Base-by-base conservation (phyloP, 2,113 vertebrate genomes). In the Pungitius pungitius region DNA sequence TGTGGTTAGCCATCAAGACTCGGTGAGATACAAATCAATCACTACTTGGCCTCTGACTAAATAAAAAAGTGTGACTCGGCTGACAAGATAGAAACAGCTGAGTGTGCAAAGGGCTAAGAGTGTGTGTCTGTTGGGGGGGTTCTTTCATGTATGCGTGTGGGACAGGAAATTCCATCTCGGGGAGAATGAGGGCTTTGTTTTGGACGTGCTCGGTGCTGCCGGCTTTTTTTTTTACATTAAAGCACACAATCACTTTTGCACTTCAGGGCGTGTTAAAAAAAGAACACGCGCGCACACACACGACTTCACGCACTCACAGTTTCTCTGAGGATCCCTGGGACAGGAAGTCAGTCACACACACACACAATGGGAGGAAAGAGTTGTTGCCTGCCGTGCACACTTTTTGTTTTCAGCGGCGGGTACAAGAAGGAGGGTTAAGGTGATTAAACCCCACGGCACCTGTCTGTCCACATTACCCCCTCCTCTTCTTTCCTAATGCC, bases 341-440 rank as follows among this genome's bases (percentile, higher is more conserved):
- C 86, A 77, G 91, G 83, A 91, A 91, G 79, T 67, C 78, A 35
- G 69, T 26, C 13, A 79, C 83, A 78, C 64, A 30, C 30, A 30
- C 80, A 85, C 76, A 94, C 69, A 76, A 89, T 93, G 78, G 87
- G 81, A 91, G 90, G 94, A 94, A 95, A 89, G 75, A 92, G 88
- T 39, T 76, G 85, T n/a, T 87, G 92, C 79, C 85, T 85, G 89
- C 4, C 10, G 78, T 33, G 80, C 85, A 89, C 91, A 86, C 90
- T 75, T 78, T 88, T 87, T 90, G 85, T 90, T 90, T 77, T 78
- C 33, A 81, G 69, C 63, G 79, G 82, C 39, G 74, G 75, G 56
- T 77, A 81, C 73, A 87, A 73, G 76, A 75, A 43, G 40, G 64
- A 67, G 66, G 63, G 65, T 59, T 72, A 63, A 82, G 84, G 81